Evolutionary conservation across 2,797 vertebrate genomes (phyloP).

Genomic region (Parauchenoglanis ngamensis): DNA sequence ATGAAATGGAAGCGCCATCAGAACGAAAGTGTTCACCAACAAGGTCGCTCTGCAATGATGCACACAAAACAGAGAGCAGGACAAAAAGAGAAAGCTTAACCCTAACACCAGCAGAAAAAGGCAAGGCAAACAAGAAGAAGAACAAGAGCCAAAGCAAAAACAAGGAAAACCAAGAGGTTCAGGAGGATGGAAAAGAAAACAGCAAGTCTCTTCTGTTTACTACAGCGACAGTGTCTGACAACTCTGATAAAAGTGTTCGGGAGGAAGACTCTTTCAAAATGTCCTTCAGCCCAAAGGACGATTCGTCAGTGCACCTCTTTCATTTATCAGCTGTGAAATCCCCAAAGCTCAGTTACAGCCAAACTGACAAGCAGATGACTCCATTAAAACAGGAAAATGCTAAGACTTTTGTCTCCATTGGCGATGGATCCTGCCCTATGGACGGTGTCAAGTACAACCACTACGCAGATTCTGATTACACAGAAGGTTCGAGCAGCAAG

Average conservation of each 20-base stretch:
- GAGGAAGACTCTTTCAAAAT: constrained; percentile 96
- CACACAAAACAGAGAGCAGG: constrained; percentile 80
- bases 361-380: constrained; percentile 88
- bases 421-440: constrained; percentile 80
- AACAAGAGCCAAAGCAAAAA: constrained; percentile 97
- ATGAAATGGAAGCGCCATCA: constrained; percentile 85
- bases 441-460: constrained; percentile 88
- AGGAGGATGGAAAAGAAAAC: constrained; percentile 90
- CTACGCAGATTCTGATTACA: constrained; percentile 86
- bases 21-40: constrained; percentile 85
- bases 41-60: constrained; percentile 80
- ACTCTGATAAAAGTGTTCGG: constrained; percentile 81
- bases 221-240: constrained; percentile 79
- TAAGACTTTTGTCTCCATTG: constrained; percentile 87
- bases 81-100: constrained; percentile 82
- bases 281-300: constrained; percentile 94
- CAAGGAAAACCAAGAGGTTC: constrained; percentile 95
- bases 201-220: constrained; percentile 83
- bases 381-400: constrained; percentile 93
- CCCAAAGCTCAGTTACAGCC: constrained; percentile 88
- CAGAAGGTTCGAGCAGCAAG: constrained; percentile 92
- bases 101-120: constrained; percentile 79
- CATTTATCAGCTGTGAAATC: constrained; percentile 92
- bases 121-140: constrained; percentile 91
- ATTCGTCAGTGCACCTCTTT: constrained; percentile 93